These are phyloP conservation scores for Brachionus manjavacas DNA, from an alignment of 1,140 invertebrate species.

Conservation along the genomic window DNA sequence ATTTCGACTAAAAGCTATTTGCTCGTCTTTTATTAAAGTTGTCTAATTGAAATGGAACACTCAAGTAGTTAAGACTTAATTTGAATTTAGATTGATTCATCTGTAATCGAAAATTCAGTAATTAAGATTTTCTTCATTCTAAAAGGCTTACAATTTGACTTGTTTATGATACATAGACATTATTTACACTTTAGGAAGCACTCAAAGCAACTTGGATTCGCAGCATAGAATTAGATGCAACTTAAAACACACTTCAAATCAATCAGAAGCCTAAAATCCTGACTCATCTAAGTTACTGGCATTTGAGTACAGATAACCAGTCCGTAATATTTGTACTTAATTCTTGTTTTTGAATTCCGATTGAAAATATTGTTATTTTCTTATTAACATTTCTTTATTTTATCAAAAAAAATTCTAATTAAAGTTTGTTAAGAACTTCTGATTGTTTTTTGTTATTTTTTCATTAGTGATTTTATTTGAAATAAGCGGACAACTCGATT, in stretches of 20 bases:
- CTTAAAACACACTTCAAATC: not conserved
- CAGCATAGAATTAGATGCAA: not conserved
- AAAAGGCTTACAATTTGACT: not conserved
- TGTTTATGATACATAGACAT: not conserved
- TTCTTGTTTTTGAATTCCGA: not conserved
- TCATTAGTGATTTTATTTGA: not conserved
- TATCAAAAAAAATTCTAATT: not conserved
- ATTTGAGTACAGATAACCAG: not conserved
- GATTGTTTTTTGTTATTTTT: not conserved
- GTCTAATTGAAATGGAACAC: not conserved
- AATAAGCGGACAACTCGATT: not conserved
- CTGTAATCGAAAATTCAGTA: not conserved
- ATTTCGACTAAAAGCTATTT: not conserved
- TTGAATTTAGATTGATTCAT: slow-evolving; percentile 1
- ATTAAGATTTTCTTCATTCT: not conserved
- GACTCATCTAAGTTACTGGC: not conserved
- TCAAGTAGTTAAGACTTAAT: not conserved
- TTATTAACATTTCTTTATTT: not conserved
- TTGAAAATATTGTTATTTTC: not conserved
- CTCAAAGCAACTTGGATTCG: not conserved
- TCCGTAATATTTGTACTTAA: not conserved
- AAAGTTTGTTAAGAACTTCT: not conserved
- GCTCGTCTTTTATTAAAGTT: not conserved
- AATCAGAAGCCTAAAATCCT: not conserved
- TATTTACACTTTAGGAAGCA: not conserved